phyloP scores from a whole-genome alignment of 2,888 invertebrate genomes.

The Asteroscopus sphinx region DNA sequence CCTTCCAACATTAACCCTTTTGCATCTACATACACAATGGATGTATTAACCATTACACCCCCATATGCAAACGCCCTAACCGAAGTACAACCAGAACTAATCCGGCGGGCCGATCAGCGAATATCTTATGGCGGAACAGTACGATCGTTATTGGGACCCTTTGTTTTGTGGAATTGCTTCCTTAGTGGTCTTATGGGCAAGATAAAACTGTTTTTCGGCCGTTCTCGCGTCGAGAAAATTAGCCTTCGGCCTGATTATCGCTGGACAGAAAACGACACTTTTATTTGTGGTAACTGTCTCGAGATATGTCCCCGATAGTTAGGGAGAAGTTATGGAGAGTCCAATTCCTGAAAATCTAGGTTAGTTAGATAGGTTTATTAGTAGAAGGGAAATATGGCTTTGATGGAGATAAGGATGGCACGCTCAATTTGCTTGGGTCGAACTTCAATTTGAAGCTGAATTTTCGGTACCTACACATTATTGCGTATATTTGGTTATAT shows the following conservation, averaged over 20 bases:
- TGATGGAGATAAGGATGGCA: slow-evolving; percentile 13
- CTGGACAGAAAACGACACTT: slow-evolving; percentile 55
- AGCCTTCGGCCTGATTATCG: slow-evolving; percentile 72
- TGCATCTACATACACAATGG: slow-evolving; percentile 9
- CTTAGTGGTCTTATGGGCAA: slow-evolving; percentile 79
- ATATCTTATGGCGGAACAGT: slow-evolving; percentile 68
- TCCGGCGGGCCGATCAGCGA: slow-evolving; percentile 71
- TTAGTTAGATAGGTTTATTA: slow-evolving; percentile 31
- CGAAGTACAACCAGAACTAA: slow-evolving; percentile 54
- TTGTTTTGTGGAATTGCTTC: slow-evolving; percentile 82
- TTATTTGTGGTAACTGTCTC: slow-evolving; percentile 66
- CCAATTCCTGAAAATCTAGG: slow-evolving; percentile 35
- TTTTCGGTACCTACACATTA: background rate
- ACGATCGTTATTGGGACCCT: slow-evolving; percentile 72
- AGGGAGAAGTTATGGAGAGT: slow-evolving; percentile 37
- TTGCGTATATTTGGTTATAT: too few species aligned
- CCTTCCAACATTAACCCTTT: slow-evolving; percentile 23
- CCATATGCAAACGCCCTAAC: slow-evolving; percentile 47
- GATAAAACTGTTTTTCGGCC: slow-evolving; percentile 79
- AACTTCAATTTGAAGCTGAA: slow-evolving; percentile 14
- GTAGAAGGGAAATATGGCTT: slow-evolving; percentile 11
- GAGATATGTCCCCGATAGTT: slow-evolving; percentile 50
- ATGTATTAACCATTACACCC: slow-evolving; percentile 35
- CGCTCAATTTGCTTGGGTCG: slow-evolving; percentile 18
- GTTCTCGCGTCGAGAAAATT: slow-evolving; percentile 72